Evolutionary conservation across 2,888 invertebrate species (phyloP).

Genomic region (Diploptera punctata): DNA sequence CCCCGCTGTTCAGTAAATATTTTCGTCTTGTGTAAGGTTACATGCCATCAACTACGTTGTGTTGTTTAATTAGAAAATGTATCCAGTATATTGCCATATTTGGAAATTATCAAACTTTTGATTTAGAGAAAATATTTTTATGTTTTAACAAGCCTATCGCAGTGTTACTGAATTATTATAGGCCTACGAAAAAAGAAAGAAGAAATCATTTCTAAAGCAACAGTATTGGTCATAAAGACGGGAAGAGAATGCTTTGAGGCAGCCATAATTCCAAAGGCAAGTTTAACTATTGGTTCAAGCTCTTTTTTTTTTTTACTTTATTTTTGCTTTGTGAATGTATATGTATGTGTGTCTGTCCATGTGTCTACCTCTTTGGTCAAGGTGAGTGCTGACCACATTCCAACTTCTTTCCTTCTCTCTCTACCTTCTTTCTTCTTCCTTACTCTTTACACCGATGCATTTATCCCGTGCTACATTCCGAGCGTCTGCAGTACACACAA

Average conservation of each 20-base stretch:
- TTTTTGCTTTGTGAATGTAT: neutral
- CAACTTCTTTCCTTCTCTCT: neutral
- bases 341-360: neutral
- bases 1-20: too few species aligned
- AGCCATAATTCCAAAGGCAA: neutral
- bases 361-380: constrained; percentile 12
- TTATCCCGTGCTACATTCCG: too few species aligned
- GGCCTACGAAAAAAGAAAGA: neutral
- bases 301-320: neutral
- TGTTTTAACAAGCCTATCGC: neutral
- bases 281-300: neutral
- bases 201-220: neutral
- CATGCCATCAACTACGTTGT: too few species aligned
- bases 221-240: constrained; percentile 3
- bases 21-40: too few species aligned
- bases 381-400: constrained; percentile 10
- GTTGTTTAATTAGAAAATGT: too few species aligned
- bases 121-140: neutral
- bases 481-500: too few species aligned
- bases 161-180: neutral
- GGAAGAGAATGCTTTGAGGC: neutral
- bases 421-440: neutral
- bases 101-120: neutral
- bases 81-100: neutral
- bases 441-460: too few species aligned